Conservation (phyloP, 2,113 vertebrate species). For the Spea multiplicata region DNA sequence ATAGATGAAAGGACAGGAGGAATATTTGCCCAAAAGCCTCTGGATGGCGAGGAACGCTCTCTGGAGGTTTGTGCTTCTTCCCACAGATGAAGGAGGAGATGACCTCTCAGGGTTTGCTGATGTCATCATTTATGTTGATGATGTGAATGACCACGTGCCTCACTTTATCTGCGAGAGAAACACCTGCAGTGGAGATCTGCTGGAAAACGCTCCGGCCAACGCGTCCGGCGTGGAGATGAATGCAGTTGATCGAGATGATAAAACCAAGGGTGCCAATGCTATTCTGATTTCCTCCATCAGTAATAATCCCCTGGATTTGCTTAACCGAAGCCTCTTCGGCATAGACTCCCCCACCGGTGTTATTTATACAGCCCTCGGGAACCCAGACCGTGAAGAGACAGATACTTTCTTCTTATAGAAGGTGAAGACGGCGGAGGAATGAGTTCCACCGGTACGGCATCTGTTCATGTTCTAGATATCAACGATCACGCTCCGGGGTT, state of each 20-base stretch:
- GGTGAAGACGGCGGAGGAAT: slow-evolving; percentile 83
- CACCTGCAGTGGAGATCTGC: slow-evolving; percentile 72
- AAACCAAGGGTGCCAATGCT: no score
- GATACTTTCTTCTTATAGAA: slow-evolving; percentile 77
- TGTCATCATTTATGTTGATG: slow-evolving; percentile 85
- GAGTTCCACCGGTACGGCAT: slow-evolving; percentile 77
- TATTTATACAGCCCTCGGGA: slow-evolving; percentile 66
- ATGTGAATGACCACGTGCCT: slow-evolving; percentile 84
- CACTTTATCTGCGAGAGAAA: slow-evolving; percentile 73
- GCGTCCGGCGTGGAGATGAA: slow-evolving; percentile 83
- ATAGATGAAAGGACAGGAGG: slow-evolving; percentile 82
- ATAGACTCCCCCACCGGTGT: slow-evolving; percentile 75
- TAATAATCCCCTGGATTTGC: no score
- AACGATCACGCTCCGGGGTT: slow-evolving; percentile 82
- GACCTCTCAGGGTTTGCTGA: slow-evolving; percentile 89
- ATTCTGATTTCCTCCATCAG: no score
- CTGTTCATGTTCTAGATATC: slow-evolving; percentile 72
- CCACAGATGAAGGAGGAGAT: slow-evolving; percentile 83
- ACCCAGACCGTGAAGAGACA: slow-evolving; percentile 57
- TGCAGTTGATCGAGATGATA: slow-evolving; percentile 64
- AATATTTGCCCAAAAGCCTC: slow-evolving; percentile 76
- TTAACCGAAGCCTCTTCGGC: slow-evolving; percentile 66
- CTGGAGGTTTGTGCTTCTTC: slow-evolving; percentile 85
- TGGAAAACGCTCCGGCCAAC: slow-evolving; percentile 74
- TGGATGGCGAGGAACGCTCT: slow-evolving; percentile 78